These are phyloP conservation scores for Sterna hirundo DNA, from an alignment of 2,113 vertebrate species.

Conservation along the genomic window DNA sequence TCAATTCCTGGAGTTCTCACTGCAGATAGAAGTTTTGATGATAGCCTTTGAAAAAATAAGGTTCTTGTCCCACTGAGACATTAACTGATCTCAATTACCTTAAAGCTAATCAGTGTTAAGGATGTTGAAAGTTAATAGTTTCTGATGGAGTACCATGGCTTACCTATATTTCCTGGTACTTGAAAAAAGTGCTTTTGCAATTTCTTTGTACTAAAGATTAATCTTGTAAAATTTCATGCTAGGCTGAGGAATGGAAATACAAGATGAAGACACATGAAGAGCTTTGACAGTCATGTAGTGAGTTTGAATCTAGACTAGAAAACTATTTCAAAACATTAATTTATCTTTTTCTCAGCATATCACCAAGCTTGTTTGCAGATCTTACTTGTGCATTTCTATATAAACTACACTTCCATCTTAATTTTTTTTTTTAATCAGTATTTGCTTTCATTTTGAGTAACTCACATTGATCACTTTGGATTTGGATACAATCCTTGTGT, in stretches of 20 bases:
- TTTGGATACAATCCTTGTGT: neutral
- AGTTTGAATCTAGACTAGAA: neutral
- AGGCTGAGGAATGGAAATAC: neutral
- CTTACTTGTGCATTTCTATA: neutral
- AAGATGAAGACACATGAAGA: neutral
- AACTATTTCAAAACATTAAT: neutral
- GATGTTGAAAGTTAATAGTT: neutral
- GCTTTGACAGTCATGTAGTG: neutral
- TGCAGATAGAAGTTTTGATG: neutral
- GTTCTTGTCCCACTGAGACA: neutral
- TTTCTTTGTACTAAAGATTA: slow-evolving; percentile 4
- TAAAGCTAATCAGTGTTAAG: slow-evolving; percentile 29
- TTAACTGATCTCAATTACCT: slow-evolving; percentile 34
- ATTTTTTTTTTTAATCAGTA: neutral
- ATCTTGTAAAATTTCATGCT: neutral
- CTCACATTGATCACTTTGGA: neutral
- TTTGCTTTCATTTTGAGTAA: neutral
- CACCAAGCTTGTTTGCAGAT: neutral
- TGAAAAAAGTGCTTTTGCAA: neutral
- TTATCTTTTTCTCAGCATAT: neutral
- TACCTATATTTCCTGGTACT: neutral
- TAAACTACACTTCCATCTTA: neutral
- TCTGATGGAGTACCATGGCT: neutral
- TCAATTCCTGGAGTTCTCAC: neutral
- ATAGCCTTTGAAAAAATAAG: neutral